phyloP scores from a whole-genome alignment of 1,140 invertebrate genomes.

The Habropoda laboriosa region DNA sequence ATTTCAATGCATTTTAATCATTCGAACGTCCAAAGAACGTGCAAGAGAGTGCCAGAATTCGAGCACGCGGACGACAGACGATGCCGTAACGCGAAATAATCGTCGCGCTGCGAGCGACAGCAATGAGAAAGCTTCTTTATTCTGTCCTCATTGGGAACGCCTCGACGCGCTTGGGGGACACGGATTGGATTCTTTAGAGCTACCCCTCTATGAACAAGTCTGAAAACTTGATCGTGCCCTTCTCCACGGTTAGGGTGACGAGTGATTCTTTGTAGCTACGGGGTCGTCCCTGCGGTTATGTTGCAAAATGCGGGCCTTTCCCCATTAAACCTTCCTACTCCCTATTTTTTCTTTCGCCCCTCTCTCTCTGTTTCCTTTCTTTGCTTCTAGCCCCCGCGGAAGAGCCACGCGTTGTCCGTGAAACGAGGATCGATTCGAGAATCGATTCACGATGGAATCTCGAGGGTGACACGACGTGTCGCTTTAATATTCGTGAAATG shows the following conservation, averaged over 20 bases:
- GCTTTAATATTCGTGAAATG: slow-evolving; percentile 23
- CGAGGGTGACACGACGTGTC: background rate
- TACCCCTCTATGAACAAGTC: slow-evolving; percentile 44
- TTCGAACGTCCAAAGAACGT: background rate
- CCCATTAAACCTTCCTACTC: slow-evolving; percentile 54
- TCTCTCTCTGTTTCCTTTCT: background rate
- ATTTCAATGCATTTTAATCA: too few relatives aligned
- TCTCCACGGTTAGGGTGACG: slow-evolving; percentile 49
- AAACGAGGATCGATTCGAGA: slow-evolving; percentile 18
- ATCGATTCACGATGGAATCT: slow-evolving; percentile 23
- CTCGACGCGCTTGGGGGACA: slow-evolving; percentile 32
- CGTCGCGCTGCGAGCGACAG: background rate
- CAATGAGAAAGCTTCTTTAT: slow-evolving; percentile 26
- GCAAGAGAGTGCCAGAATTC: background rate
- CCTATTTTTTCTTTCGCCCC: slow-evolving; percentile 2
- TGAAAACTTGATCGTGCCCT: slow-evolving; percentile 65
- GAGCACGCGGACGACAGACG: background rate
- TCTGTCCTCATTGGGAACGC: slow-evolving; percentile 7
- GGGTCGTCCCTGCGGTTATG: slow-evolving; percentile 62
- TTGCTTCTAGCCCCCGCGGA: slow-evolving; percentile 17
- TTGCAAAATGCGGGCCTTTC: slow-evolving; percentile 63
- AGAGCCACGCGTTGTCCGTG: slow-evolving; percentile 38
- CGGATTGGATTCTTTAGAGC: slow-evolving; percentile 60
- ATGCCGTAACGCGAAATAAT: background rate
- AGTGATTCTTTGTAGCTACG: slow-evolving; percentile 68